Conservation (phyloP, 2,113 vertebrate species). For the Hydrochoerus hydrochaeris region DNA sequence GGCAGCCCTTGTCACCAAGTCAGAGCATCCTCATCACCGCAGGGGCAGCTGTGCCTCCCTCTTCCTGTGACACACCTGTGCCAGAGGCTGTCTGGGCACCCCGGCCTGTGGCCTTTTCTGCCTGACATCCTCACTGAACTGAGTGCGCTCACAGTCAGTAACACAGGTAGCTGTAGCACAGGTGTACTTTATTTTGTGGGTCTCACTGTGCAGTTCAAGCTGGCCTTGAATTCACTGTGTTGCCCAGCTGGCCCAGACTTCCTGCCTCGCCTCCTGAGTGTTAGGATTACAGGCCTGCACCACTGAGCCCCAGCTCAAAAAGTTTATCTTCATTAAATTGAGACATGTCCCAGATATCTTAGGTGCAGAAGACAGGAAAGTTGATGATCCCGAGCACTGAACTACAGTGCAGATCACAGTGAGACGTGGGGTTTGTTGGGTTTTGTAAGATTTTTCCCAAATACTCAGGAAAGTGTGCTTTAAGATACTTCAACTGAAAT, state of each 20-base stretch:
- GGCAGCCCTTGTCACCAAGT: neutral
- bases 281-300: neutral
- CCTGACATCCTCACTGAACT: neutral
- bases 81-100: neutral
- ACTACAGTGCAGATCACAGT: no score
- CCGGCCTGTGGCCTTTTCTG: neutral
- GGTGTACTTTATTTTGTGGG: neutral
- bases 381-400: neutral
- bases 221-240: neutral
- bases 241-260: no score
- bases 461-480: neutral
- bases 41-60: no score
- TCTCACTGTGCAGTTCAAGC: neutral
- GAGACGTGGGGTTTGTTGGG: neutral
- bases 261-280: neutral
- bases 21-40: neutral
- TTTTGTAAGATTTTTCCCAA: slow-evolving; percentile 6
- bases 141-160: neutral
- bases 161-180: neutral
- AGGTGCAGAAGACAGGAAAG: neutral
- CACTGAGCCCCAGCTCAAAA: neutral
- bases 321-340: neutral
- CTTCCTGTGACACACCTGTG: neutral
- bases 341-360: neutral
- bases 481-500: neutral